A percentile compares a stretch with the other conserved stretches of the same genome.
These are phyloP conservation scores for Artibeus jamaicensis DNA, from an alignment of 2,797 vertebrate genomes.

Conservation along the genomic window DNA sequence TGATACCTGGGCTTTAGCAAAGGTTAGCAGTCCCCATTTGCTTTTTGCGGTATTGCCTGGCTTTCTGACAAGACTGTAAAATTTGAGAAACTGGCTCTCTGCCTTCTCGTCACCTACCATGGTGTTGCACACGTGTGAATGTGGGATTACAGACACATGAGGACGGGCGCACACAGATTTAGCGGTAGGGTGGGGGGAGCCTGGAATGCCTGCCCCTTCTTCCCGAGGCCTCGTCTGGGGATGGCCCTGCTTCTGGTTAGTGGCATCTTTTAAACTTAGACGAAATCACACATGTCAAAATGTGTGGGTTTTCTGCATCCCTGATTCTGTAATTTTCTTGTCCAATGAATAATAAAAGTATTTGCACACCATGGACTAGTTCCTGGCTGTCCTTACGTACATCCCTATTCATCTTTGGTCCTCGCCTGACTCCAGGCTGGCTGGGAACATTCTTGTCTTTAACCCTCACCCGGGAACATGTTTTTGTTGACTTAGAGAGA, in stretches of 20 bases:
- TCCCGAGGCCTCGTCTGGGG: neutral
- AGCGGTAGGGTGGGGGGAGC: neutral
- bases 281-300: neutral
- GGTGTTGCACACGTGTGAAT: neutral
- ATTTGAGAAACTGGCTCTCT: neutral
- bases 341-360: conserved; percentile 15
- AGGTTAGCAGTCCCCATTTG: neutral
- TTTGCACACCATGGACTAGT: neutral
- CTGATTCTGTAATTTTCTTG: conserved; percentile 37
- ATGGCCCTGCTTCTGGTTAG: neutral
- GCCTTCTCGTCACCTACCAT: neutral
- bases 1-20: neutral
- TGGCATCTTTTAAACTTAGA: conserved; percentile 31
- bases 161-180: neutral
- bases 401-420: neutral
- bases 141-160: neutral
- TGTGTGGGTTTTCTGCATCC: neutral
- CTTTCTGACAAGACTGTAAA: neutral
- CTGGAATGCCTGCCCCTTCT: neutral
- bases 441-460: neutral
- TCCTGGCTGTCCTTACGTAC: neutral
- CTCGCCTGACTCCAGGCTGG: neutral
- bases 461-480: neutral
- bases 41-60: neutral
- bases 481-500: neutral